Conservation (phyloP, 2,113 vertebrate genomes). For the Eurystomus gularis region DNA sequence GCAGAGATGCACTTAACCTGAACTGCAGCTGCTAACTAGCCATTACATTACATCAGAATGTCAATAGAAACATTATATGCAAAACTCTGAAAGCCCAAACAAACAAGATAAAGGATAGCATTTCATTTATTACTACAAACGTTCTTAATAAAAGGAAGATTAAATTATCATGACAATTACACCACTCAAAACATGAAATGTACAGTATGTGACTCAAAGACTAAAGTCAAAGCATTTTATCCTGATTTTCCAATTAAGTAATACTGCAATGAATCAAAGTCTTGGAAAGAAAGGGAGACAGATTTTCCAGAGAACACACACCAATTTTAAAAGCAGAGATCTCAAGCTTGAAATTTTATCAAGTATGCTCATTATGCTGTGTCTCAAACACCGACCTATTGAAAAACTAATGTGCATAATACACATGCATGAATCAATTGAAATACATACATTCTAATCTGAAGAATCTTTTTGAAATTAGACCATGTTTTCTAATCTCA, state of each 20-base stretch:
- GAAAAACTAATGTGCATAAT: neutral
- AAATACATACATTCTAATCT: neutral
- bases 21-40: neutral
- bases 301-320: neutral
- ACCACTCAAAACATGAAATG: neutral
- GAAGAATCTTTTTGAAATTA: conserved; percentile 50
- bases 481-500: conserved; percentile 51
- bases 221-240: neutral
- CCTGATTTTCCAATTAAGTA: neutral
- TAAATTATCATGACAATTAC: neutral
- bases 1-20: neutral
- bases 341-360: neutral
- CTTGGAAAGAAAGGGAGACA: neutral
- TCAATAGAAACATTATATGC: neutral
- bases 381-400: neutral
- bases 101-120: neutral
- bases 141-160: neutral
- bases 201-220: neutral
- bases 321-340: neutral
- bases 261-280: neutral
- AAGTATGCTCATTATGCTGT: neutral
- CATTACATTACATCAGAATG: neutral
- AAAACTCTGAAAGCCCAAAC: neutral
- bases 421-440: neutral
- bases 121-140: neutral